A percentile compares a stretch with the other conserved stretches of the same genome.
phyloP scores from a whole-genome alignment of 2,888 invertebrate species.

The Odontocolon sp. region DNA sequence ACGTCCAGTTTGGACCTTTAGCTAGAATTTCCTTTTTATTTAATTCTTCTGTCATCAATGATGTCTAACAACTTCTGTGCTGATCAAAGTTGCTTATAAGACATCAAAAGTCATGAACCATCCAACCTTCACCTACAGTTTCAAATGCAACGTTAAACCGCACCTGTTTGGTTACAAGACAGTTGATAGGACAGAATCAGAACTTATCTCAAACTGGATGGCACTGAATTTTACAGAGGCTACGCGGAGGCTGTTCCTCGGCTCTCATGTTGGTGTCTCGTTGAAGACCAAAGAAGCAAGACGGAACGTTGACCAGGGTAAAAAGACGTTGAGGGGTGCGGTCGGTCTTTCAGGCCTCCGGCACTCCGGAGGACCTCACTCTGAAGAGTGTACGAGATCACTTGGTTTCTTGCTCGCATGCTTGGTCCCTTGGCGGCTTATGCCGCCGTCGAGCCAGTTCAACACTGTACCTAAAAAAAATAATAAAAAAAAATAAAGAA shows the following conservation, averaged over 20 bases:
- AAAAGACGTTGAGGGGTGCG: slow-evolving; percentile 28
- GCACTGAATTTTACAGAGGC: slow-evolving; percentile 23
- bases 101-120: no score
- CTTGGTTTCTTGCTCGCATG: slow-evolving; percentile 7
- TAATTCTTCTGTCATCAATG: no score
- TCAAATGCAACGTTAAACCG: no score
- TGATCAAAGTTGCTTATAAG: no score
- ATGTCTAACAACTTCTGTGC: no score
- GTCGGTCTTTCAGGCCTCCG: slow-evolving; percentile 18
- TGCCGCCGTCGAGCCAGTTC: slow-evolving; percentile 78
- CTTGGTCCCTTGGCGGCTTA: slow-evolving; percentile 63
- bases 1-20: no score
- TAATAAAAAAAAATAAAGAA: background rate
- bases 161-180: background rate
- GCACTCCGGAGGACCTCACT: slow-evolving; percentile 29
- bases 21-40: no score
- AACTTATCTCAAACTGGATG: slow-evolving; percentile 24
- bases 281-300: background rate
- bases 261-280: slow-evolving; percentile 8
- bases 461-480: slow-evolving; percentile 71
- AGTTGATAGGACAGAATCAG: background rate
- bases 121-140: no score
- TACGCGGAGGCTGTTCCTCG: no score
- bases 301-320: slow-evolving; percentile 24
- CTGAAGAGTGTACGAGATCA: slow-evolving; percentile 27